Percentiles rank a stretch among this genome's conserved stretches.
Conservation (phyloP, 2,888 invertebrate species). For the Therioaphis trifolii region DNA sequence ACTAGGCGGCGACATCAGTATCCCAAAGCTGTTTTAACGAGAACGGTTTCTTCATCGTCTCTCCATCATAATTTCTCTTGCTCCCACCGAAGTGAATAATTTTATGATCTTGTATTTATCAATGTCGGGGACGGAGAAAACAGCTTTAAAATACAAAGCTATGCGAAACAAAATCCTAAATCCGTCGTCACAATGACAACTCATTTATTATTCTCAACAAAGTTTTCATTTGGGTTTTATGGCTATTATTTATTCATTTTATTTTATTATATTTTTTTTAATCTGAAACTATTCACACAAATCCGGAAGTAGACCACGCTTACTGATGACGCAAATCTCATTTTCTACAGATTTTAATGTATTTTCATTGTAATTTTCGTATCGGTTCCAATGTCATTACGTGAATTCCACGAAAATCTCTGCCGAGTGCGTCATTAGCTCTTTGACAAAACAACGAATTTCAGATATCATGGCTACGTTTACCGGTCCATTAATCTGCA, state of each 20-base stretch:
- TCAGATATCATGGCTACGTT: not conserved
- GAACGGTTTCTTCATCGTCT: not conserved
- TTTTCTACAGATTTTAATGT: too few species aligned
- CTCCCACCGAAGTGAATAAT: too few species aligned
- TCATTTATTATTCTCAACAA: conserved; percentile 5
- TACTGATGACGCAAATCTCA: not conserved
- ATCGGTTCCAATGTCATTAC: not conserved
- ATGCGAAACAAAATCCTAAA: not conserved
- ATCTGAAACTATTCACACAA: not conserved
- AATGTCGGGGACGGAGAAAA: not conserved
- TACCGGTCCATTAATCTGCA: conserved; percentile 9
- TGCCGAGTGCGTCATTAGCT: too few species aligned
- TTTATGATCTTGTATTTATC: conserved; percentile 2
- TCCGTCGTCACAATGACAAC: not conserved
- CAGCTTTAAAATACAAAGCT: not conserved
- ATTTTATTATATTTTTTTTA: not conserved
- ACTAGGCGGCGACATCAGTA: not conserved
- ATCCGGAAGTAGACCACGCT: not conserved
- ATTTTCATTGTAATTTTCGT: too few species aligned
- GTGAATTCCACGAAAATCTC: too few species aligned
- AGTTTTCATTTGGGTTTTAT: conserved; percentile 7
- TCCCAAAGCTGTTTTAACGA: not conserved
- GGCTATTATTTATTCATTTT: too few species aligned
- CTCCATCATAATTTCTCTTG: not conserved
- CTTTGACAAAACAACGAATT: too few species aligned